Evolutionary conservation across 2,797 vertebrate genomes (phyloP).

Genomic region (Catostomus latipinnis): DNA sequence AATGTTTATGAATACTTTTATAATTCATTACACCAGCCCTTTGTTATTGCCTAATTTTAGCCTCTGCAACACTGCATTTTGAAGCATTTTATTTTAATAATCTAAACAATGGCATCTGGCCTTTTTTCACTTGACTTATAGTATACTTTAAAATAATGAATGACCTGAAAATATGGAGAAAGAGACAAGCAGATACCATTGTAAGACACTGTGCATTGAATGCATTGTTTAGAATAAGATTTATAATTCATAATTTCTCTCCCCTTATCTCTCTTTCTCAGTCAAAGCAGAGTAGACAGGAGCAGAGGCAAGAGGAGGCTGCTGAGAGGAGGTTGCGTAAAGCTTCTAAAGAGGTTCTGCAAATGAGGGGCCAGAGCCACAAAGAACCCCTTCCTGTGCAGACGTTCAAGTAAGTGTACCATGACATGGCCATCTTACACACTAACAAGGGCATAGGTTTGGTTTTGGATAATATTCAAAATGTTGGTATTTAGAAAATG

Average conservation of each 20-base stretch:
- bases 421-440: too few relatives aligned
- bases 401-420: conserved; percentile 86
- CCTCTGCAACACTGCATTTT: too few relatives aligned
- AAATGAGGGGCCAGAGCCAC: conserved; percentile 93
- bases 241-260: background rate
- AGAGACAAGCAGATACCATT: too few relatives aligned
- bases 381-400: conserved; percentile 96
- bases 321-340: conserved; percentile 95
- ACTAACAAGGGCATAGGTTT: too few relatives aligned
- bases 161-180: background rate
- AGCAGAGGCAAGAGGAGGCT: conserved; percentile 93
- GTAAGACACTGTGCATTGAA: background rate
- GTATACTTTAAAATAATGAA: background rate
- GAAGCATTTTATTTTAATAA: too few relatives aligned
- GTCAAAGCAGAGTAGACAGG: conserved; percentile 92
- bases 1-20: too few relatives aligned
- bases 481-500: too few relatives aligned
- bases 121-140: too few relatives aligned
- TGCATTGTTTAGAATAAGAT: background rate
- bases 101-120: too few relatives aligned
- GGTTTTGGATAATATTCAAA: too few relatives aligned
- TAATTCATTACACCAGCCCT: too few relatives aligned
- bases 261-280: conserved; percentile 63
- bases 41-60: too few relatives aligned
- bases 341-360: conserved; percentile 94